Evolutionary conservation across 1,140 invertebrate genomes (phyloP).

Genomic region (Hesperophylax magnus): DNA sequence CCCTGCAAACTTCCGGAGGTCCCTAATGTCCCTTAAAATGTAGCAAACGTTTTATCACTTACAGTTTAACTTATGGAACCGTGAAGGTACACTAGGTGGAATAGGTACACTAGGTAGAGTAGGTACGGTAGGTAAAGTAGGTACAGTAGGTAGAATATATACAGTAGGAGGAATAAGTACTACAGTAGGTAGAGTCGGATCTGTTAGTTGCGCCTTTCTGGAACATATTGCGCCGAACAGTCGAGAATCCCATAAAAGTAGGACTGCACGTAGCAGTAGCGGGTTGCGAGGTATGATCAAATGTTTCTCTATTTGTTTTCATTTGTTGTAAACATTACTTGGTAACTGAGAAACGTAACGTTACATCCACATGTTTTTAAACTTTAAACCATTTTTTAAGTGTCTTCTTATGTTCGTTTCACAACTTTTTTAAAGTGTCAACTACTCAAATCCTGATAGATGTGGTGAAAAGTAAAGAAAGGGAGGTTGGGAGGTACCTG

Average conservation of each 20-base stretch:
- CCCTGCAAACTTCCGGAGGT: slow-evolving; percentile 11
- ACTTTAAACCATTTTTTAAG: no score
- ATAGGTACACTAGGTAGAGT: no score
- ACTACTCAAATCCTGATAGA: no score
- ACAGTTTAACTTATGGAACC: slow-evolving; percentile 30
- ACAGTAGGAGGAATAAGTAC: no score
- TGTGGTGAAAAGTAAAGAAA: no score
- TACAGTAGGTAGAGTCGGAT: no score
- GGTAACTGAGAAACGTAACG: not conserved
- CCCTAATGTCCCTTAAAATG: slow-evolving; percentile 37
- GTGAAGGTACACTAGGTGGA: not conserved
- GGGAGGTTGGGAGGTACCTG: no score
- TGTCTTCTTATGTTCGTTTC: no score
- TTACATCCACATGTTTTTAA: no score
- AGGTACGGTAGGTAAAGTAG: no score
- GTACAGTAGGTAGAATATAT: no score
- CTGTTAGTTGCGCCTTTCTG: slow-evolving; percentile 2
- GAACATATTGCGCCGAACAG: slow-evolving; percentile 45
- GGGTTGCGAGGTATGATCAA: slow-evolving; percentile 28
- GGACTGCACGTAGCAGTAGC: slow-evolving; percentile 31
- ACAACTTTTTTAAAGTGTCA: no score
- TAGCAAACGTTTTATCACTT: slow-evolving; percentile 35
- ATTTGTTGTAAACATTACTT: slow-evolving; percentile 33
- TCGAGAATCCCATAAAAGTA: slow-evolving; percentile 41
- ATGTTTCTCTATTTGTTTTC: slow-evolving; percentile 32